These are phyloP conservation scores for Agrilus mali DNA, from an alignment of 2,888 invertebrate genomes.

Conservation along the genomic window DNA sequence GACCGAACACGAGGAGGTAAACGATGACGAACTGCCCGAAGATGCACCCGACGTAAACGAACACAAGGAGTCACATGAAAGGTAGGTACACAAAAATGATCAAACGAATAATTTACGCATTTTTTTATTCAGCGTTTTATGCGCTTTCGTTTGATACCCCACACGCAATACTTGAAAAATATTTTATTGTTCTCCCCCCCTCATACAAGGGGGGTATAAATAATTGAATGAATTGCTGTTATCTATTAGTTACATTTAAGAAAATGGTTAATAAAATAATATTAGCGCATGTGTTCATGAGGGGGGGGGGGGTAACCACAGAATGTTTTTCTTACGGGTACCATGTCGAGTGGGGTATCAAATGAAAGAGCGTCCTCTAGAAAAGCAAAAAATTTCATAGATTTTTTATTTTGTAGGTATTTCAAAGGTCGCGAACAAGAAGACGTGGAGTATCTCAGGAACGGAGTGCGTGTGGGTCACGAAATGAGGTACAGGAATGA, in stretches of 20 bases:
- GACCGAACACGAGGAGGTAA: conserved; percentile 72
- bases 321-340: too few species aligned
- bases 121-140: not conserved
- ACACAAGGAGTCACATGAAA: conserved; percentile 36
- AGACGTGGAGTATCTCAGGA: conserved; percentile 70
- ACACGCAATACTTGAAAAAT: too few species aligned
- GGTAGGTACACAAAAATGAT: conserved; percentile 18
- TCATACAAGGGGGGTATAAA: too few species aligned
- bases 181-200: too few species aligned
- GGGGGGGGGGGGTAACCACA: too few species aligned
- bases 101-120: not conserved
- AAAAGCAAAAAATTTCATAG: not conserved
- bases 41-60: conserved; percentile 38
- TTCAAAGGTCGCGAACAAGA: conserved; percentile 68
- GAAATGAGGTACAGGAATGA: conserved; percentile 73
- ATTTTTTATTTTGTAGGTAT: conserved; percentile 27
- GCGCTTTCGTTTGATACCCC: too few species aligned
- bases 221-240: too few species aligned
- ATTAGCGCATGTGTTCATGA: too few species aligned
- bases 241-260: too few species aligned
- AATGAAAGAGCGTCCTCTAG: too few species aligned
- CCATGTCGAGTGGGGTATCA: too few species aligned
- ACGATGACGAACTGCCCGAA: conserved; percentile 65
- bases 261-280: too few species aligned
- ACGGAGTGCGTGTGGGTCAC: conserved; percentile 67